A percentile compares a stretch with the other conserved stretches of the same genome.
Conservation (phyloP, 2,888 invertebrate genomes). For the Odontomyia ornata region DNA sequence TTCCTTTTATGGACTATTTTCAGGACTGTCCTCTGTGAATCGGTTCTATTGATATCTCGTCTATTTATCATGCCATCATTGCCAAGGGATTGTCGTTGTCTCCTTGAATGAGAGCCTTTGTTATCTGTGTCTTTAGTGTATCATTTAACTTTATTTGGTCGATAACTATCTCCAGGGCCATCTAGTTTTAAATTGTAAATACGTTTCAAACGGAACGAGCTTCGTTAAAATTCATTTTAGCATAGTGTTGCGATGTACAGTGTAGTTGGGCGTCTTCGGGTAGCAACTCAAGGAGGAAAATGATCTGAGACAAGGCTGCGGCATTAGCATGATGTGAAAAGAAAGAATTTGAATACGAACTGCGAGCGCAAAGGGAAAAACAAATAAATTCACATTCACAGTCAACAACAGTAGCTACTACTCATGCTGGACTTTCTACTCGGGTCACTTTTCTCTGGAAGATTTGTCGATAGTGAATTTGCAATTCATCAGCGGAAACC, state of each 20-base stretch:
- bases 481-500: constrained; percentile 16
- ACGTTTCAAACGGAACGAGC: not conserved
- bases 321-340: constrained; percentile 14
- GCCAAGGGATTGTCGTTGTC: not conserved
- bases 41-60: not conserved
- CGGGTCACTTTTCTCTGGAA: not conserved
- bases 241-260: not conserved
- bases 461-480: constrained; percentile 6
- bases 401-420: not conserved
- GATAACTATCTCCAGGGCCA: constrained; percentile 1
- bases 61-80: not conserved
- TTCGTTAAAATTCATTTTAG: constrained; percentile 7
- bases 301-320: not conserved
- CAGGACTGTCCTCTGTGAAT: too few relatives aligned
- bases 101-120: not conserved
- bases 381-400: not conserved
- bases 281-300: not conserved
- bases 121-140: not conserved
- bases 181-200: constrained; percentile 17
- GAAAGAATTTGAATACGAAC: not conserved
- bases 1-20: too few relatives aligned
- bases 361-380: not conserved
- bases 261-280: not conserved
- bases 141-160: not conserved
- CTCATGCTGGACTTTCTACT: not conserved